Evolutionary conservation across 1,140 invertebrate genomes (phyloP).

Genomic region (Nixonia krombeini): DNA sequence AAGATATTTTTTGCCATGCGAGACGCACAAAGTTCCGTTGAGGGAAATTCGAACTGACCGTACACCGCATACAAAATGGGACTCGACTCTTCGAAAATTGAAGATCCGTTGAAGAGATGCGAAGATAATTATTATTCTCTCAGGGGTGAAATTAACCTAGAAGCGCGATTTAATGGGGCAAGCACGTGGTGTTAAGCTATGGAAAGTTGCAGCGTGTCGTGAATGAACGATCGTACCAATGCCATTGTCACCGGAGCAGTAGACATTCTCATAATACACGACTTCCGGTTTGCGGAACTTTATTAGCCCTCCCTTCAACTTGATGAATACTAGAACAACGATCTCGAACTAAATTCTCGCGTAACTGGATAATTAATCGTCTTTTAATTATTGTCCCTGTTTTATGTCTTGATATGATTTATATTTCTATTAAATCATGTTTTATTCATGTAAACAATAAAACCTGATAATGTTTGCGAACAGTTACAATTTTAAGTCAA

Average conservation of each 20-base stretch:
- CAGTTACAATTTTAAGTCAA: no score
- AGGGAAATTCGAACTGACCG: neutral
- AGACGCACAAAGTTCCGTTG: no score
- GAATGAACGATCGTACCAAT: conserved; percentile 57
- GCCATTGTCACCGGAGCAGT: conserved; percentile 33
- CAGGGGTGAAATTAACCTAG: conserved; percentile 53
- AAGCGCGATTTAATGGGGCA: conserved; percentile 46
- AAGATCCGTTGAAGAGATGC: neutral
- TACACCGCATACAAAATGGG: conserved; percentile 15
- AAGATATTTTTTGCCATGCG: no score
- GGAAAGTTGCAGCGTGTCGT: conserved; percentile 61
- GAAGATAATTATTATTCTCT: conserved; percentile 22
- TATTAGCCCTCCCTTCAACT: neutral
- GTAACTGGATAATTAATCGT: no score
- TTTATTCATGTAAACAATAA: no score
- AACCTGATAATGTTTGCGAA: no score
- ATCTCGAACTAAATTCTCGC: no score
- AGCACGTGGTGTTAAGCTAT: conserved; percentile 37
- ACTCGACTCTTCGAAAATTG: conserved; percentile 1
- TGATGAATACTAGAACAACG: neutral
- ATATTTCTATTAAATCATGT: no score
- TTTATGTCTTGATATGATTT: no score
- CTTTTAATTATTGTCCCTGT: no score
- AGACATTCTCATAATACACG: conserved; percentile 10
- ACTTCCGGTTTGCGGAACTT: conserved; percentile 19